A percentile compares a stretch with the other conserved stretches of the same genome.
These are phyloP conservation scores for Palythoa grandis DNA, from an alignment of 92 coral and sea anemone species.

Conservation along the genomic window DNA sequence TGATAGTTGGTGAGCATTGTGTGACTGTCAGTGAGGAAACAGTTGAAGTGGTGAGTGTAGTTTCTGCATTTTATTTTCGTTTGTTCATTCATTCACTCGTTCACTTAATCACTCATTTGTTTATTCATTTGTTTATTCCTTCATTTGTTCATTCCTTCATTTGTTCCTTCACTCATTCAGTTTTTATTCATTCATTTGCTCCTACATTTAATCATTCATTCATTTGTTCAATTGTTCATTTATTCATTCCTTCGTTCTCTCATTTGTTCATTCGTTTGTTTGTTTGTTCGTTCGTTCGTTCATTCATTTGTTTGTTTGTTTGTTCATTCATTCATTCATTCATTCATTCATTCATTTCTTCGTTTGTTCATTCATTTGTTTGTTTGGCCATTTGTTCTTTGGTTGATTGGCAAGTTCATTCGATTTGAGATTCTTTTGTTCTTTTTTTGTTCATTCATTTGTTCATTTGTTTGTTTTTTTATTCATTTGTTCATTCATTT, in stretches of 20 bases:
- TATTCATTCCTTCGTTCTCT: too few species aligned
- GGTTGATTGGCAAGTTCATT: too few species aligned
- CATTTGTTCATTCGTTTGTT: not conserved
- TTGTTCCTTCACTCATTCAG: not conserved
- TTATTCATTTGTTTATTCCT: not conserved
- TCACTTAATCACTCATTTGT: not conserved
- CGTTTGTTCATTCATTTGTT: too few species aligned
- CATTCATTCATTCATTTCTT: not conserved
- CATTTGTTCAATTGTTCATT: not conserved
- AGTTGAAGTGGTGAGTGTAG: conserved; percentile 30
- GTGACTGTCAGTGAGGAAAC: conserved; percentile 28
- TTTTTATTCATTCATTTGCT: not conserved
- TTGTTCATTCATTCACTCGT: not conserved
- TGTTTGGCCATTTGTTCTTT: too few species aligned
- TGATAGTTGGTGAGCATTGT: conserved; percentile 17
- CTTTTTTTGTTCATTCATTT: too few species aligned
- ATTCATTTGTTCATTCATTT: not conserved
- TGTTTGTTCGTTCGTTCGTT: not conserved
- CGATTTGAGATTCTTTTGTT: too few species aligned
- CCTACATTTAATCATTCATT: not conserved
- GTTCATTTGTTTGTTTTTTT: not conserved
- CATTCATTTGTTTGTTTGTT: too few species aligned
- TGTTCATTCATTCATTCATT: not conserved
- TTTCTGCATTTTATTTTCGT: not conserved
- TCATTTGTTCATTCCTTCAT: too few species aligned